Evolutionary conservation across 2,113 vertebrate genomes (phyloP).

Genomic region (Erythrocercus mccallii): DNA sequence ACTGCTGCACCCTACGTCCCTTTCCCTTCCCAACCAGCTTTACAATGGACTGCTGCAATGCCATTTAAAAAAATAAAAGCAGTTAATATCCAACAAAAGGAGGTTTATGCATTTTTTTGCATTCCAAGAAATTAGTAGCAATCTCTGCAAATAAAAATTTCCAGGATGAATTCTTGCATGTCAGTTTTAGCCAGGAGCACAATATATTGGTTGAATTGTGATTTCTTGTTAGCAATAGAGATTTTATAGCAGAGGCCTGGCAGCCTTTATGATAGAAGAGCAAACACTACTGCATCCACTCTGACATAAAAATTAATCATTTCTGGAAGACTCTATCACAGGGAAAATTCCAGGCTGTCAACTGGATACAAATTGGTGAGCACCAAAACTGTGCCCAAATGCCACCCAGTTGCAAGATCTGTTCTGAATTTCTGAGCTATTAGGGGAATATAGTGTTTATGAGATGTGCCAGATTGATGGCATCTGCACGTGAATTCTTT

Average conservation of each 20-base stretch:
- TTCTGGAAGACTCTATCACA: slow-evolving; percentile 20
- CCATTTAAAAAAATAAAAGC: background rate
- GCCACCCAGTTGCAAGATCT: slow-evolving; percentile 7
- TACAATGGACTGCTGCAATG: background rate
- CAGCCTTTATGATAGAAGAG: background rate
- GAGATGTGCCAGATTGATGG: background rate
- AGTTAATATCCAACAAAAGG: background rate
- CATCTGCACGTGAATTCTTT: background rate
- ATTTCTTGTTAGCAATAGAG: slow-evolving; percentile 18
- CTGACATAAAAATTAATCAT: slow-evolving; percentile 34
- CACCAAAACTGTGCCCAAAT: slow-evolving; percentile 25
- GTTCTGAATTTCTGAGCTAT: background rate
- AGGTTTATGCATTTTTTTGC: slow-evolving; percentile 4
- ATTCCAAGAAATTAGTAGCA: background rate
- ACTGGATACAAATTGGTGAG: slow-evolving; percentile 20
- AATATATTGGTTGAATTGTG: background rate
- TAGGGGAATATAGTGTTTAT: background rate
- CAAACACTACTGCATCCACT: background rate
- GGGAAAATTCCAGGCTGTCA: background rate
- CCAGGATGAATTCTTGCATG: background rate
- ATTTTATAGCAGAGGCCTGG: slow-evolving; percentile 17
- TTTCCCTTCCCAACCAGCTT: background rate
- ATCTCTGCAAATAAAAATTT: background rate
- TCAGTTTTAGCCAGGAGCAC: background rate
- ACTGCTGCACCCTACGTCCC: background rate